Evolutionary conservation across 1,140 invertebrate species (phyloP).

Genomic region (Nebria ingens): DNA sequence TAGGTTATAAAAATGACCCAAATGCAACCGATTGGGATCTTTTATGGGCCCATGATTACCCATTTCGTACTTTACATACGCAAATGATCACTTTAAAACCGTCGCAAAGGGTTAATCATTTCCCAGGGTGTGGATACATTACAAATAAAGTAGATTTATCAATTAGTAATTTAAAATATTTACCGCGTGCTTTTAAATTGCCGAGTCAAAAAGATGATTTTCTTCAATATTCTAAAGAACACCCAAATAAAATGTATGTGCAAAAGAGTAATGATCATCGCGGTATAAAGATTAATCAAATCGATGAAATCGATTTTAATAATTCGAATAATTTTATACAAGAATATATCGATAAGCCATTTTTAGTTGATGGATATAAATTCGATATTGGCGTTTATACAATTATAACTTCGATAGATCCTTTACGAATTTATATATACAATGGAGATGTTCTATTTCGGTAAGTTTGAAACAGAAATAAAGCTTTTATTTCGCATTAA

Average conservation of each 20-base stretch:
- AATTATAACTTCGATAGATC: constrained; percentile 82
- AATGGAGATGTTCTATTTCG: constrained; percentile 81
- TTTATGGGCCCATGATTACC: constrained; percentile 90
- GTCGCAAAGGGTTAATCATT: constrained; percentile 85
- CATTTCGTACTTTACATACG: constrained; percentile 55
- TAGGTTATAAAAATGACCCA: constrained; percentile 56
- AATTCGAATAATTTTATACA: constrained; percentile 77
- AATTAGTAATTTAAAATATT: constrained; percentile 59
- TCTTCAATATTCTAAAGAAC: constrained; percentile 51
- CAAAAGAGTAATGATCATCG: constrained; percentile 90
- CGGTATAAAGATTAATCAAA: constrained; percentile 67
- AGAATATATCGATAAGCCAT: constrained; percentile 75
- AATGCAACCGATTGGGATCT: constrained; percentile 68
- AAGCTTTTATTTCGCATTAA: constrained; percentile 6
- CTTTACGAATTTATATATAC: constrained; percentile 80
- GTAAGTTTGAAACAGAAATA: constrained; percentile 34
- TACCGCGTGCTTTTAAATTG: constrained; percentile 81
- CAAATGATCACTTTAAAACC: constrained; percentile 51
- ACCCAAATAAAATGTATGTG: constrained; percentile 72
- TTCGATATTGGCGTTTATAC: constrained; percentile 97
- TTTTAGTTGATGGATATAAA: constrained; percentile 76
- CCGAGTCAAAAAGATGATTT: constrained; percentile 67
- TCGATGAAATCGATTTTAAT: constrained; percentile 61
- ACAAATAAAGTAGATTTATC: constrained; percentile 92
- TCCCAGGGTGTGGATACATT: constrained; percentile 88